Evolutionary conservation across 2,797 vertebrate species (phyloP).

Genomic region (Coendou prehensilis): DNA sequence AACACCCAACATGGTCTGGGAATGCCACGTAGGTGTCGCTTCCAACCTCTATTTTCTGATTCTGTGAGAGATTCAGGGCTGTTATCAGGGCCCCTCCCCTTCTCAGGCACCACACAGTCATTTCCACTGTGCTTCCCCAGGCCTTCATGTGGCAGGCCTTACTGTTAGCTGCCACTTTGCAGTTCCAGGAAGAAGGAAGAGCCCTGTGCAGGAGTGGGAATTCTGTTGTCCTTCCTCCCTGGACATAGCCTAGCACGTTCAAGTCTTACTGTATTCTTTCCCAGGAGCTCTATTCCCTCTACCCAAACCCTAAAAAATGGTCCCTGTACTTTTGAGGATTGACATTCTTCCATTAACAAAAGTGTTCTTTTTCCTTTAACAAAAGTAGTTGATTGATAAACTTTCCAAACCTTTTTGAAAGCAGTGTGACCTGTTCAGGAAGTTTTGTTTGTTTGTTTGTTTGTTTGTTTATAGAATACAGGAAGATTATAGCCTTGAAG

Average conservation of each 20-base stretch:
- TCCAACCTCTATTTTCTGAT: neutral
- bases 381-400: neutral
- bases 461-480: neutral
- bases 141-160: neutral
- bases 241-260: neutral
- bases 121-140: neutral
- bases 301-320: neutral
- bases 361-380: neutral
- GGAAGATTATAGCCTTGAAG: neutral
- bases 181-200: neutral
- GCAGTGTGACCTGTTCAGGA: neutral
- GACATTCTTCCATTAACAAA: neutral
- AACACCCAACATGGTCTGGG: too few species aligned
- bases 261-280: neutral
- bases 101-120: neutral
- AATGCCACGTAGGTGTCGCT: fast-evolving
- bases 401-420: neutral
- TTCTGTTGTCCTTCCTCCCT: neutral
- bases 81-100: neutral
- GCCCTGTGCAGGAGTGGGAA: too few species aligned
- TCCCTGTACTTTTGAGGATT: neutral
- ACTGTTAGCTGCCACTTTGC: too few species aligned
- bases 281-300: neutral
- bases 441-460: neutral
- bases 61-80: neutral